phyloP scores from a whole-genome alignment of 1,140 invertebrate species.

The Pissodes strobi region DNA sequence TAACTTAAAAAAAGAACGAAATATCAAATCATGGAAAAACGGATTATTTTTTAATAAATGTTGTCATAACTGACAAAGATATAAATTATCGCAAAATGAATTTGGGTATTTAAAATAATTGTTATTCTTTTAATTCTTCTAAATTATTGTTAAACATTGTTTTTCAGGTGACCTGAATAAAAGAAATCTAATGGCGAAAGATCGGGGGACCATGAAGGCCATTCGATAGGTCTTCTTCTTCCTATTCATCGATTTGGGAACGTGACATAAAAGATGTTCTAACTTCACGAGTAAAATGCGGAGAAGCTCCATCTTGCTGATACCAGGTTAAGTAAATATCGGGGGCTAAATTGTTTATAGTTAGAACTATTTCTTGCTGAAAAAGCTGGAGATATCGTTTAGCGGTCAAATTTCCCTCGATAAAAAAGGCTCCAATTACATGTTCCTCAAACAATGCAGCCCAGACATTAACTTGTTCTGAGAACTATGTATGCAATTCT shows the following conservation, averaged over 20 bases:
- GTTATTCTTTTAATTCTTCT: not conserved
- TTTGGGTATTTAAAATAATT: conserved; percentile 2
- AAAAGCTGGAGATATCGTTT: too few relatives aligned
- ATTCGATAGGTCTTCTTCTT: too few relatives aligned
- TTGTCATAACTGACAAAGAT: not conserved
- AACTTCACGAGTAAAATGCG: too few relatives aligned
- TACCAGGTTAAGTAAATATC: too few relatives aligned
- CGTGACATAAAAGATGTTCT: not conserved
- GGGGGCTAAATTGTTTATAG: too few relatives aligned
- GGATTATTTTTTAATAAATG: not conserved
- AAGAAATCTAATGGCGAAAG: too few relatives aligned
- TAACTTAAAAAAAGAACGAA: not conserved
- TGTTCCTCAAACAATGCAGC: too few relatives aligned
- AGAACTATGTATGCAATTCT: too few relatives aligned
- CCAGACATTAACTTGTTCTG: not conserved
- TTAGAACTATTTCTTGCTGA: too few relatives aligned
- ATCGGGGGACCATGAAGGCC: not conserved
- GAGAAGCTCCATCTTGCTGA: too few relatives aligned
- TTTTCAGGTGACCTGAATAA: too few relatives aligned
- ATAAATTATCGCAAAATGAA: not conserved
- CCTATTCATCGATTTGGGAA: too few relatives aligned
- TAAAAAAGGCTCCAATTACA: not conserved
- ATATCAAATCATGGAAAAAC: conserved; percentile 1
- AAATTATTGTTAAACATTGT: conserved; percentile 1
- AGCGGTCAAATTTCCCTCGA: conserved; percentile 4